A percentile compares a stretch with the other conserved stretches of the same genome.
These are phyloP conservation scores for Hippasteria phrygiana DNA, from an alignment of 53 echinoderm and acorn worm species.

Conservation along the genomic window DNA sequence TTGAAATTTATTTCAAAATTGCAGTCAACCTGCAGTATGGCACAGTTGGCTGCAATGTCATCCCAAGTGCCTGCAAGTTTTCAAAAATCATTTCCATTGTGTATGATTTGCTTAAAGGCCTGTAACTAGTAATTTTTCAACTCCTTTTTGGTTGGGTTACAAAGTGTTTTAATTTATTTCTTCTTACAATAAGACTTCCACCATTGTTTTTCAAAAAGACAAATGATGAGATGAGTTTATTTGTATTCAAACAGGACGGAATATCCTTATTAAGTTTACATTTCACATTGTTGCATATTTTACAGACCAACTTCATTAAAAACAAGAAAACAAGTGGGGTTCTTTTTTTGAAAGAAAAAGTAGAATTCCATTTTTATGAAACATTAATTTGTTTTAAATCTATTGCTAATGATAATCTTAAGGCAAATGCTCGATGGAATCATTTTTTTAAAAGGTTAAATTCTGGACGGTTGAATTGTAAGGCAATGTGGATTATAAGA, in stretches of 20 bases:
- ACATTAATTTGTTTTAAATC: neutral
- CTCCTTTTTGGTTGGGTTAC: no score
- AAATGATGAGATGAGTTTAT: neutral
- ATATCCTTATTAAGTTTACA: conserved; percentile 37
- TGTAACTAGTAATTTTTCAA: no score
- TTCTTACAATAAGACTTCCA: no score
- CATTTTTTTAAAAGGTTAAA: neutral
- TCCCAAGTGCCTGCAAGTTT: no score
- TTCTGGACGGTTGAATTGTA: neutral
- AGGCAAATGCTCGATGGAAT: neutral
- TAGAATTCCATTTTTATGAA: neutral
- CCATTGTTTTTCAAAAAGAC: neutral
- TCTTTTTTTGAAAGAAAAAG: neutral
- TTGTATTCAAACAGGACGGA: conserved; percentile 56
- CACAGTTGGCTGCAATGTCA: no score
- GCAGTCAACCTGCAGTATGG: no score
- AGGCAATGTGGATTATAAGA: neutral
- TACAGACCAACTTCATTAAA: neutral
- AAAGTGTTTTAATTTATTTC: no score
- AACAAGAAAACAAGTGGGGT: neutral
- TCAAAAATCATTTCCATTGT: no score
- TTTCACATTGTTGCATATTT: conserved; percentile 9
- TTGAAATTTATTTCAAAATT: no score
- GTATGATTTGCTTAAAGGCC: no score
- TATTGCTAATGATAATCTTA: neutral